phyloP scores from a whole-genome alignment of 2,113 vertebrate genomes.

The Poeciliopsis retropinna region DNA sequence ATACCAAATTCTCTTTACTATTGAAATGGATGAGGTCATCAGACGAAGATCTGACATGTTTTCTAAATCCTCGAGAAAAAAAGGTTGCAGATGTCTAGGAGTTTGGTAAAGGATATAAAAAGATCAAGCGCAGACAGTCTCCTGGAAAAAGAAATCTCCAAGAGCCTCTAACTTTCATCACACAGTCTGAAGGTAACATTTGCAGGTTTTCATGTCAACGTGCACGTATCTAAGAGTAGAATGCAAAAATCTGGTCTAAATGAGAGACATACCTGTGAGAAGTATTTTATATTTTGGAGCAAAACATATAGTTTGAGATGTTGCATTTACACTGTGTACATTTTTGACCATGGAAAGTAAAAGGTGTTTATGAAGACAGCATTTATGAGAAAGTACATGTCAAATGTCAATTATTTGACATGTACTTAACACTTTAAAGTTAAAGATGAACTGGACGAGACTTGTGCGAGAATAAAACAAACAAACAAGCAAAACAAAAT shows the following conservation, averaged over 20 bases:
- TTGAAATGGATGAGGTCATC: background rate
- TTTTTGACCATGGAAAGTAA: background rate
- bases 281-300: background rate
- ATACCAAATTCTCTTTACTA: constrained; percentile 7
- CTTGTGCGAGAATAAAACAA: background rate
- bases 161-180: constrained; percentile 8
- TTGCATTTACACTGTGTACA: background rate
- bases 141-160: constrained; percentile 1
- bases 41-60: constrained; percentile 4
- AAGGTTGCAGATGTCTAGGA: background rate
- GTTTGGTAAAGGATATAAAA: background rate
- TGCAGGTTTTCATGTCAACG: background rate
- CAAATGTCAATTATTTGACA: no score
- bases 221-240: background rate
- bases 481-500: background rate
- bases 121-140: constrained; percentile 8
- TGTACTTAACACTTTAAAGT: no score
- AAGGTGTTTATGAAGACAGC: no score
- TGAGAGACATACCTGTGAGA: background rate
- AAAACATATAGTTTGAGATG: constrained; percentile 8
- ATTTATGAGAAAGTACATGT: no score
- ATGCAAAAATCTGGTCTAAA: background rate
- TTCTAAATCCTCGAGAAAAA: background rate
- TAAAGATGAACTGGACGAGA: background rate
- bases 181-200: background rate